Evolutionary conservation across 2,797 vertebrate genomes (phyloP), one percentile per base, ranked within the genome.

Genomic region (Manis javanica): DNA sequence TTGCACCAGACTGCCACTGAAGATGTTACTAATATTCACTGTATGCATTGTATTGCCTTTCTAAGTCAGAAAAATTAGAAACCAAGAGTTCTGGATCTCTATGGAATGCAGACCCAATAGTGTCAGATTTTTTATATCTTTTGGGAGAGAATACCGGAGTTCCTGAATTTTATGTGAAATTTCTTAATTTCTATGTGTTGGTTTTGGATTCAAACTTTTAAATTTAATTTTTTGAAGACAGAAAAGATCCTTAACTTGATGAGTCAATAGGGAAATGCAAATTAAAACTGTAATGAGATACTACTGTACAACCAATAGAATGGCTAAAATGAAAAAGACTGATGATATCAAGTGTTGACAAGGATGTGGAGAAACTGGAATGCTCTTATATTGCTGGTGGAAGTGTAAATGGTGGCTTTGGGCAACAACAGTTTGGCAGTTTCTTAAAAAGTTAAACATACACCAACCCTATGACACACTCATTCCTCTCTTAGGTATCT

Each of bases 41-140:
- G 5, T 18, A 1, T 10, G 8, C 1, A 0, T 9, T 0, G 1
- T 8, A 0, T 46, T 29, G 21, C 49, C 53, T 31, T 2, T 53
- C 34, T 57, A 34, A 11, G 51, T 26, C 51, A 42, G 79, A 42
- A 46, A 19, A 12, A 7, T 7, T 10, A 68, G 74, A 34, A 66
- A 12, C 24, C 2, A 0, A 7, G 87, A 61, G 42, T 23, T 69
- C 51, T 34, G 61, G 46, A 3, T 84, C 64, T 46, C 21, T 11
- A 3, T 2, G 8, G 57, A 46, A 19, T 6, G 31, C 19, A 26
- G 31, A 72, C 24, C 55, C 1, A 4, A 42, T 1, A 5, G 63
- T 29, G n/a, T 42, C 83, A 12, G 34, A 26, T 42, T 11, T 83
- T 46, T 51, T 63, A 87, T 42, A 24, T 64, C 46, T 83, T 23